These are phyloP conservation scores for Peromyscus aztecus DNA, from an alignment of 2,797 vertebrate species.

Conservation along the genomic window DNA sequence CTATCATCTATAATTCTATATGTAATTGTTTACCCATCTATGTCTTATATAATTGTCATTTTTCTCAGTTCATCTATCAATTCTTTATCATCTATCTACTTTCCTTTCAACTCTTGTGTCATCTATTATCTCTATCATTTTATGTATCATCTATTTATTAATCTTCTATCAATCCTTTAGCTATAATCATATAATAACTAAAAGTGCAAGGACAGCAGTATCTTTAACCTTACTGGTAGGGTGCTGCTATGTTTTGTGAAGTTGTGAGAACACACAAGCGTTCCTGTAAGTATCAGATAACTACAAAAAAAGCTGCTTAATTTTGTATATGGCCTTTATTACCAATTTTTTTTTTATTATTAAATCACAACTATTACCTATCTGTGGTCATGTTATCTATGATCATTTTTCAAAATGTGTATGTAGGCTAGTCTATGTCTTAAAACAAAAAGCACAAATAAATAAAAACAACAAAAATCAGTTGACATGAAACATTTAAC, in stretches of 20 bases:
- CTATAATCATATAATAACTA: background rate
- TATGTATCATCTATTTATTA: background rate
- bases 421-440: background rate
- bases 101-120: background rate
- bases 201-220: rapidly evolving
- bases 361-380: background rate
- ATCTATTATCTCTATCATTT: background rate
- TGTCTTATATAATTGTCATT: background rate
- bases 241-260: background rate
- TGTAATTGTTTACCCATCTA: background rate
- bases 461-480: background rate
- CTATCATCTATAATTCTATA: background rate
- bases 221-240: background rate
- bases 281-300: background rate
- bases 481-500: background rate
- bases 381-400: background rate
- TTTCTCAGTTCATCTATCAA: background rate
- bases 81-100: background rate
- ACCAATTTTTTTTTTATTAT: background rate
- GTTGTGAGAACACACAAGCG: background rate
- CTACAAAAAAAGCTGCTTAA: background rate
- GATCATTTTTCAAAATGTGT: background rate
- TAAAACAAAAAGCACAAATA: background rate
- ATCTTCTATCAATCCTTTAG: background rate
- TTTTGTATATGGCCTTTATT: background rate